phyloP scores from a whole-genome alignment of 92 coral and sea anemone genomes.

The Porites divaricata region DNA sequence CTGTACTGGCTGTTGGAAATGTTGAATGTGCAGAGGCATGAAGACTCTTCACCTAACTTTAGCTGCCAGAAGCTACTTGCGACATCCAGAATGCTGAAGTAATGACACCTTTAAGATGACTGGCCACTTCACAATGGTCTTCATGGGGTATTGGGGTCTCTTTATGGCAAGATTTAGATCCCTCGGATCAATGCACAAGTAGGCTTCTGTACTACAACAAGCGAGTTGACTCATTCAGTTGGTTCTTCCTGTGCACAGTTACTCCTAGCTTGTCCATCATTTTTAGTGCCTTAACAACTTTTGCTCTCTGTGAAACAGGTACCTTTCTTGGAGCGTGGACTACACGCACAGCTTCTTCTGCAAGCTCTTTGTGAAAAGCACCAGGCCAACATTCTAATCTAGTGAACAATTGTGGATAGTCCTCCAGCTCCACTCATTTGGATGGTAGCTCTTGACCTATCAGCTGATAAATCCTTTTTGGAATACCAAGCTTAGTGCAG shows the following conservation, averaged over 20 bases:
- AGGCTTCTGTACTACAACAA: constrained; percentile 28
- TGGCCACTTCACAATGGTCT: constrained; percentile 25
- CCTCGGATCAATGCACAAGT: constrained; percentile 39
- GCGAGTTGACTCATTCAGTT: constrained; percentile 36
- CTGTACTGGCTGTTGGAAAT: constrained; percentile 35
- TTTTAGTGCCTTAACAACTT: constrained; percentile 21
- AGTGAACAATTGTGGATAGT: constrained; percentile 36
- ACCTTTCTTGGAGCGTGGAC: constrained; percentile 29
- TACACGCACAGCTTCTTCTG: background rate
- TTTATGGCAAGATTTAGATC: constrained; percentile 40
- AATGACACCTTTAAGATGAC: constrained; percentile 19
- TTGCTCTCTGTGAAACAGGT: constrained; percentile 31
- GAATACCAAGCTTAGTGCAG: constrained; percentile 37
- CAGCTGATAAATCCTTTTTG: constrained; percentile 30
- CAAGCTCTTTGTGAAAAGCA: constrained; percentile 13
- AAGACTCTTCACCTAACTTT: constrained; percentile 37
- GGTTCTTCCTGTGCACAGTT: constrained; percentile 36
- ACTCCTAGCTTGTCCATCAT: constrained; percentile 38
- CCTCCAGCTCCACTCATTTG: constrained; percentile 7
- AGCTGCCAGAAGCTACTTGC: constrained; percentile 55
- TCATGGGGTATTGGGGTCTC: constrained; percentile 23
- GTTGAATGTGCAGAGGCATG: constrained; percentile 46
- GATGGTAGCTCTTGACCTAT: background rate
- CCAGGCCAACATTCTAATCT: constrained; percentile 35
- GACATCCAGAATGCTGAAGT: constrained; percentile 47